Evolutionary conservation across 2,888 invertebrate genomes (phyloP).

Genomic region (Drosophila aldrichi): DNA sequence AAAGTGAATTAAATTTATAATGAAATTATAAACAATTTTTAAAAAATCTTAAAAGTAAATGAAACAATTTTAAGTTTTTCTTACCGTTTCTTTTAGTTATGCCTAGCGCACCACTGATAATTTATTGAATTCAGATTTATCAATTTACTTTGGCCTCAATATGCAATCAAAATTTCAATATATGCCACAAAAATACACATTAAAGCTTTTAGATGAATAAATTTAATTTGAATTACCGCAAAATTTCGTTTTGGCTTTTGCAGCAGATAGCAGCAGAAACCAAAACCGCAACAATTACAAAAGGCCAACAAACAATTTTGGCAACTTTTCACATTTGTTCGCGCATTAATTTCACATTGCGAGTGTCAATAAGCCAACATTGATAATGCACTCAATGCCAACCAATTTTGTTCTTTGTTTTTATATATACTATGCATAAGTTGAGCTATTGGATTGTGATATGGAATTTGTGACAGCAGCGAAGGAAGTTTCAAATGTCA

Average conservation of each 20-base stretch:
- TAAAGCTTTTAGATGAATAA: neutral
- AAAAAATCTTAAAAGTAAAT: too few relatives aligned
- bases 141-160: neutral
- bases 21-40: too few relatives aligned
- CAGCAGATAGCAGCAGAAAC: slow-evolving; percentile 21
- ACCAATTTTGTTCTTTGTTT: slow-evolving; percentile 3
- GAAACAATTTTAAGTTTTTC: neutral
- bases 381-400: slow-evolving; percentile 59
- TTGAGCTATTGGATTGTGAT: neutral
- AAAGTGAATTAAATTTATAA: too few relatives aligned
- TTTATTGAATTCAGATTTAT: neutral
- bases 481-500: neutral
- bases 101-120: too few relatives aligned
- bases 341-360: slow-evolving; percentile 60
- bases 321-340: slow-evolving; percentile 67
- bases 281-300: slow-evolving; percentile 63
- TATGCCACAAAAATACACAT: neutral
- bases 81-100: too few relatives aligned
- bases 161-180: slow-evolving; percentile 15
- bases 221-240: slow-evolving; percentile 38
- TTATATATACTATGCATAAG: neutral
- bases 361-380: slow-evolving; percentile 67
- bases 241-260: slow-evolving; percentile 31
- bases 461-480: neutral
- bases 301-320: slow-evolving; percentile 60